A percentile compares a stretch with the other conserved stretches of the same genome.
These are phyloP conservation scores for Euclidia mi DNA, from an alignment of 2,888 invertebrate genomes.

Conservation along the genomic window DNA sequence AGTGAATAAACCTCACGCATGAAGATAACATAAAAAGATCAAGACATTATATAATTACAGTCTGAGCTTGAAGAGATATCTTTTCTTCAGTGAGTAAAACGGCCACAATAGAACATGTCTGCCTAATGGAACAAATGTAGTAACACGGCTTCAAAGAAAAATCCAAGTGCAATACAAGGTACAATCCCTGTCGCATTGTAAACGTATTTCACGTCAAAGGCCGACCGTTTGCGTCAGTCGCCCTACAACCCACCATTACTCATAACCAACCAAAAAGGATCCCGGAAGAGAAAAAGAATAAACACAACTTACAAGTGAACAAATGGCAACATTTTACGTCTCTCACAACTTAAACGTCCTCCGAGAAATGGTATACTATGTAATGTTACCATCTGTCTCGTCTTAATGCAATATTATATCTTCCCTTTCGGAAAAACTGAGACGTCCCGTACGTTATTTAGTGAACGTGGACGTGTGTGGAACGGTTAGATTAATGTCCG, in stretches of 20 bases:
- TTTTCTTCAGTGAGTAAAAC: no score
- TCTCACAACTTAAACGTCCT: constrained; percentile 82
- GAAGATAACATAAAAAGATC: no score
- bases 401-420: constrained; percentile 77
- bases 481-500: constrained; percentile 64
- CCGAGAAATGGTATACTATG: constrained; percentile 78
- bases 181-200: constrained; percentile 72
- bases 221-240: constrained; percentile 70
- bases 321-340: constrained; percentile 85
- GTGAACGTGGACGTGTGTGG: constrained; percentile 55
- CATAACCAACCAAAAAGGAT: constrained; percentile 78
- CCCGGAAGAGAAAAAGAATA: constrained; percentile 75
- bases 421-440: constrained; percentile 64
- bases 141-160: constrained; percentile 53
- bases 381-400: constrained; percentile 81
- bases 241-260: constrained; percentile 75
- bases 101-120: constrained; percentile 20
- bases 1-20: no score
- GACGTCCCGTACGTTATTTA: constrained; percentile 63
- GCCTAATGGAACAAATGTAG: constrained; percentile 34
- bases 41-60: no score
- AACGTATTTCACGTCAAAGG: constrained; percentile 73
- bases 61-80: no score
- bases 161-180: constrained; percentile 63
- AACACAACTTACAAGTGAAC: constrained; percentile 81